Percentiles rank a stretch among this genome's conserved stretches.
Evolutionary conservation across 2,797 vertebrate genomes (phyloP).

Genomic region (Poecilia picta): DNA sequence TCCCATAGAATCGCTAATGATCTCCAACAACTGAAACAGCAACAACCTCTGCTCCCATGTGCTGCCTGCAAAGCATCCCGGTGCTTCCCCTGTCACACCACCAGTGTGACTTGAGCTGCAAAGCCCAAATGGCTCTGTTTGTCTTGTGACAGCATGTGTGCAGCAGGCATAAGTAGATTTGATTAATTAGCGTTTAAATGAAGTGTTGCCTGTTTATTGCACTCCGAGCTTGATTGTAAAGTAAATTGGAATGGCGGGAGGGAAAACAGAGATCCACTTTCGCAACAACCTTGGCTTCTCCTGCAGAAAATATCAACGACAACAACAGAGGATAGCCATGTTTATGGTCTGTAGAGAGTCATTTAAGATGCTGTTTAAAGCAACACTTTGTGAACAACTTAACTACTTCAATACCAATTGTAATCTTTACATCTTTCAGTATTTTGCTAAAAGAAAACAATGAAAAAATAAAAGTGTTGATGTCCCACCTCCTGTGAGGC

Average conservation of each 20-base stretch:
- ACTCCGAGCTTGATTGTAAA: conserved; percentile 1
- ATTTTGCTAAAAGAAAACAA: conserved; percentile 11
- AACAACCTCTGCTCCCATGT: conserved; percentile 21
- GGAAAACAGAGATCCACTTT: conserved; percentile 19
- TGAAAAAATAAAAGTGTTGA: not conserved
- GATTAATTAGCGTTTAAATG: conserved; percentile 44
- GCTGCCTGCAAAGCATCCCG: conserved; percentile 29
- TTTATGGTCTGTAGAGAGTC: not conserved
- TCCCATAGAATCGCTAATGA: conserved; percentile 34
- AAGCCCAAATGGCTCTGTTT: conserved; percentile 30
- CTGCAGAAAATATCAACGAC: conserved; percentile 8
- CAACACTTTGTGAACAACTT: conserved; percentile 27
- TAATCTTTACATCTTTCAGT: conserved; percentile 17
- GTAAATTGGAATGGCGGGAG: conserved; percentile 16
- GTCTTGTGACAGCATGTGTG: conserved; percentile 28
- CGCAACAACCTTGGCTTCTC: conserved; percentile 7
- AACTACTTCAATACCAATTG: conserved; percentile 11
- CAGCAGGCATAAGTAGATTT: conserved; percentile 32
- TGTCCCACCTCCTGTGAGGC: not conserved
- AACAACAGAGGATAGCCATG: conserved; percentile 6
- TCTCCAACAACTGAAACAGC: conserved; percentile 34
- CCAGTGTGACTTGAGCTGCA: conserved; percentile 16
- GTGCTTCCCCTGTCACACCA: conserved; percentile 35
- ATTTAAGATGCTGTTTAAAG: conserved; percentile 26
- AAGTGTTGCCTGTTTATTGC: conserved; percentile 47